Conservation (phyloP, 2,113 vertebrate genomes). For the Oncorhynchus kisutch region DNA sequence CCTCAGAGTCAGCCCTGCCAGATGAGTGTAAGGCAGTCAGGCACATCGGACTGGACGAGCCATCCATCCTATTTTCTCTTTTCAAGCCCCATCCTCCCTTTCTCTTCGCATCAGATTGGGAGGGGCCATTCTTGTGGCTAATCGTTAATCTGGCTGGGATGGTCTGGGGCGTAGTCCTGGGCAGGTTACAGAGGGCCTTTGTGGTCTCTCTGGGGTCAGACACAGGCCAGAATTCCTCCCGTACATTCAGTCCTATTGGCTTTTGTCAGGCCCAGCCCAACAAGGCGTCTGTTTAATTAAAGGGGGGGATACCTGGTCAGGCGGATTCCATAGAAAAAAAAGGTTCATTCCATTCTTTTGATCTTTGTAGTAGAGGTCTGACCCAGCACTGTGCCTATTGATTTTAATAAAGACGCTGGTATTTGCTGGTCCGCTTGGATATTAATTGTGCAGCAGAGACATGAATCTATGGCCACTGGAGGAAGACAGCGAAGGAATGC, state of each 20-base stretch:
- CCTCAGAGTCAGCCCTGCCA: neutral
- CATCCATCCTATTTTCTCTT: neutral
- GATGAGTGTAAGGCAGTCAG: conserved; percentile 1
- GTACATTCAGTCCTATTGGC: neutral
- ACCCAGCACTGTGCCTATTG: conserved; percentile 21
- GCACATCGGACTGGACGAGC: neutral
- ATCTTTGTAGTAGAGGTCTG: conserved; percentile 5
- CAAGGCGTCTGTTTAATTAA: conserved; percentile 42
- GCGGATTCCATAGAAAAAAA: conserved; percentile 31
- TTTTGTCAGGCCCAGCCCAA: neutral
- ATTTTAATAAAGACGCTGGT: conserved; percentile 24
- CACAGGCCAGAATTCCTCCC: conserved; percentile 20
- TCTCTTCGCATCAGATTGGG: conserved; percentile 3
- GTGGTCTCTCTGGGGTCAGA: conserved; percentile 24
- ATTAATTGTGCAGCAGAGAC: neutral
- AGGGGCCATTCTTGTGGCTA: conserved; percentile 22
- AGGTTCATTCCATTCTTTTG: conserved; percentile 28
- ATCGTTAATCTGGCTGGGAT: conserved; percentile 24
- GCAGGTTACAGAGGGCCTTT: conserved; percentile 24
- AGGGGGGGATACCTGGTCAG: conserved; percentile 35
- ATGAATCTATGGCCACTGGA: neutral
- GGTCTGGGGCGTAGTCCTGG: neutral
- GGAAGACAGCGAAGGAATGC: neutral
- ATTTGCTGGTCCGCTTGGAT: neutral
- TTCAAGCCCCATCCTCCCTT: conserved; percentile 5